Base-by-base conservation (phyloP, 1,140 invertebrate species). In the Atta texana region DNA sequence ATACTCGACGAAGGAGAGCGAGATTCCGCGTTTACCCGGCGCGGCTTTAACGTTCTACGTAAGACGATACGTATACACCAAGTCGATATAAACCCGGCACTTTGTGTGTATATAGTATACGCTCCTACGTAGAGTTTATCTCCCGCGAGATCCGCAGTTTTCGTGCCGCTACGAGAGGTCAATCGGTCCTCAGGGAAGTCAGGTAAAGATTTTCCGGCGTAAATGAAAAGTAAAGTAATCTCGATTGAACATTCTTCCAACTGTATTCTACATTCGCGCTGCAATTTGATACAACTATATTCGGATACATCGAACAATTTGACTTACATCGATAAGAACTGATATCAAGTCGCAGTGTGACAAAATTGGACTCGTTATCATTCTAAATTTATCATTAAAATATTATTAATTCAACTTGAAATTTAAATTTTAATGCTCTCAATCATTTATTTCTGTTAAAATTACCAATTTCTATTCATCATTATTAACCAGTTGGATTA, bases 1-100 rank as follows among this genome's bases (percentile, higher is more conserved):
- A 88, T 89, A 89, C 69, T 89, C 63, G 74, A 86, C 85, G 85
- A 76, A 85, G 71, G 55, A 71, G 53, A 71, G 59, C 72, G 77
- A 78, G 87, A 89, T 89, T 89, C 72, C 59, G 55, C 78, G 84
- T 76, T 55, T 76, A 78, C 57, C 34, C 49, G 39, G 18, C 55
- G 53, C 31, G 72, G 39, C 78, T 71, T 71, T 61, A 77, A 51
- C 76, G 59, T 66, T 75, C 34, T 24, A 81, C 39, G 66, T 72
- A 85, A 87, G 85, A 39, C 66, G 82, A 86, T 87, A 72, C 55
- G 75, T 78, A 81, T 86, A 81, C 85, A 57, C 63, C 55, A 86
- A 81, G 66, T 84, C 77, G 85, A 87, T 84, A 87, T 84, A 84
- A 87, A 87, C 64, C 51, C 34, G 31, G 78, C 78, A 87, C 78